Evolutionary conservation across 1,140 invertebrate species (phyloP).

Genomic region (Melipona quadrifasciata): DNA sequence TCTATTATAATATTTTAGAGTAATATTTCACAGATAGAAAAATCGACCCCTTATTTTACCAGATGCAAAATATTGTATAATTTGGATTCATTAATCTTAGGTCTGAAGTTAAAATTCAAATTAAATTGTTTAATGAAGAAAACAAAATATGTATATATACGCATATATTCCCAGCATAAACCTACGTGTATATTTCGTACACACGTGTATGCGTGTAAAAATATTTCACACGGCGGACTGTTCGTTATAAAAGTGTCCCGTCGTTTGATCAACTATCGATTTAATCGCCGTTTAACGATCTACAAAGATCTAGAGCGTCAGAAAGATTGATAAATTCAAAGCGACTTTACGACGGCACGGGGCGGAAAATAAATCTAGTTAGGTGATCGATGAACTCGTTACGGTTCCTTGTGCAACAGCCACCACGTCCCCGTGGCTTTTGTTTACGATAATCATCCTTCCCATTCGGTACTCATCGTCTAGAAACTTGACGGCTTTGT

Average conservation of each 20-base stretch:
- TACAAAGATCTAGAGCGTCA: neutral
- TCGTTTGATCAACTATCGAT: neutral
- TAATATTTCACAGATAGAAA: neutral
- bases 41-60: neutral
- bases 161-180: too few relatives aligned
- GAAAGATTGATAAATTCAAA: conserved; percentile 22
- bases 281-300: neutral
- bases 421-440: neutral
- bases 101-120: neutral
- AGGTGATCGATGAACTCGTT: conserved; percentile 33
- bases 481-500: neutral
- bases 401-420: conserved; percentile 8
- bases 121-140: neutral
- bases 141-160: neutral
- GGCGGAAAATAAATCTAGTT: conserved; percentile 29
- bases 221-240: neutral
- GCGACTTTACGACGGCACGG: neutral
- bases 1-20: too few relatives aligned
- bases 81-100: neutral
- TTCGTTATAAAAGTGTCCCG: neutral
- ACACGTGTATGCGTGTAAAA: neutral
- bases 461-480: neutral
- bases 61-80: neutral
- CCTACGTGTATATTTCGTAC: too few relatives aligned
- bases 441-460: conserved; percentile 30